These are phyloP conservation scores for Venturia canescens DNA, from an alignment of 1,140 invertebrate genomes.

Conservation along the genomic window DNA sequence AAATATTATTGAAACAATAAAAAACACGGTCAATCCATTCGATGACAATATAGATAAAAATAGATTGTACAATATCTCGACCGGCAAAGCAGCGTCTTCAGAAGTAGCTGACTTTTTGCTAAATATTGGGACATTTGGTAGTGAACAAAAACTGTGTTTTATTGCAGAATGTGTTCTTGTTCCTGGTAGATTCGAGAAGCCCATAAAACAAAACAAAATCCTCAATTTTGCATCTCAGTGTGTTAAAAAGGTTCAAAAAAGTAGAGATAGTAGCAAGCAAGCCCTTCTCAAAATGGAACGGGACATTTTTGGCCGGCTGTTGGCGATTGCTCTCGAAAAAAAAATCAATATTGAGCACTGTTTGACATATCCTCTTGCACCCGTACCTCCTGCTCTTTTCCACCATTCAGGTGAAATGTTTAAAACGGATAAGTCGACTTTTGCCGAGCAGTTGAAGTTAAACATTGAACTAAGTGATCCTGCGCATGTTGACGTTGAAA, in stretches of 20 bases:
- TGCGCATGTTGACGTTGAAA: not conserved
- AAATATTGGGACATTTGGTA: too few species aligned
- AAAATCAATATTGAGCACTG: too few species aligned
- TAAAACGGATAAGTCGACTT: too few species aligned
- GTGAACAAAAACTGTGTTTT: too few species aligned
- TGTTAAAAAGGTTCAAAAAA: conserved; percentile 6
- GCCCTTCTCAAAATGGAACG: conserved; percentile 18
- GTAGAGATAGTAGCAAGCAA: not conserved
- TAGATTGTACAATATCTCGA: conserved; percentile 30
- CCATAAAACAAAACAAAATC: not conserved
- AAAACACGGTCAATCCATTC: conserved; percentile 38
- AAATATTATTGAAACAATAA: conserved; percentile 21
- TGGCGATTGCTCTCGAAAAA: conserved; percentile 18
- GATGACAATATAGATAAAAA: conserved; percentile 31
- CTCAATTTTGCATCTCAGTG: conserved; percentile 25
- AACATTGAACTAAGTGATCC: not conserved
- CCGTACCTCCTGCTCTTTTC: too few species aligned
- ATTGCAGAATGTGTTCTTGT: too few species aligned
- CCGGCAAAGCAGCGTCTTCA: conserved; percentile 17
- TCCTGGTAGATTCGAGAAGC: not conserved
- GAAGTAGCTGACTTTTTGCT: too few species aligned
- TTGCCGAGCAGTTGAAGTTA: too few species aligned
- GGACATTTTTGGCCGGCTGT: too few species aligned
- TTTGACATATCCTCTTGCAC: too few species aligned
- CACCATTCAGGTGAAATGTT: too few species aligned